phyloP scores from a whole-genome alignment of 2,797 vertebrate genomes.

The Fringilla coelebs region DNA sequence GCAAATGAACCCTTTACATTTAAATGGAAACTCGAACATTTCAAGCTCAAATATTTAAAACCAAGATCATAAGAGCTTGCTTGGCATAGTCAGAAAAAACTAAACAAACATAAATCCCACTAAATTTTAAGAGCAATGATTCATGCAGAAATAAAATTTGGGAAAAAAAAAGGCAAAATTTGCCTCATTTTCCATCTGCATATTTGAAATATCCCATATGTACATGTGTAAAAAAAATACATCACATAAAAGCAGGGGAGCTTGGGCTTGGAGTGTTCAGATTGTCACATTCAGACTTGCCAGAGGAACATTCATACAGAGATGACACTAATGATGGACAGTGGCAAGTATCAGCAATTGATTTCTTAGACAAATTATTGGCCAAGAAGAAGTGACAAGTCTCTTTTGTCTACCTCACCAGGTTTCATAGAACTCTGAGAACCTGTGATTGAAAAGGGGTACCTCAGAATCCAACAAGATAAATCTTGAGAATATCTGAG shows the following conservation, averaged over 20 bases:
- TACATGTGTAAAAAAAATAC: neutral
- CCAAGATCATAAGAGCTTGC: neutral
- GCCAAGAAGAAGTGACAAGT: neutral
- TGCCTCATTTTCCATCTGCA: neutral
- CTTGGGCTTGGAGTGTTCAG: neutral
- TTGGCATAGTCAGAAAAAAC: neutral
- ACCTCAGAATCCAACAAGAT: accelerated
- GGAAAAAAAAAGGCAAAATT: neutral
- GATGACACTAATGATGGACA: neutral
- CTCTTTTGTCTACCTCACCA: neutral
- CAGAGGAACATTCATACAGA: neutral
- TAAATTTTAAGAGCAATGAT: neutral
- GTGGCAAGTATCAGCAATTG: neutral
- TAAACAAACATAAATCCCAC: neutral
- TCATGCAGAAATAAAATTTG: neutral
- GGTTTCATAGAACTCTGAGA: neutral
- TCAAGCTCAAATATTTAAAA: neutral
- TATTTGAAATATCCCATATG: neutral
- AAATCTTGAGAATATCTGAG: neutral
- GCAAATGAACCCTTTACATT: neutral
- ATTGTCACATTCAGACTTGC: neutral
- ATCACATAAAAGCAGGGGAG: neutral
- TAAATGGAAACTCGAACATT: neutral
- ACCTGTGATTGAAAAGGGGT: neutral
- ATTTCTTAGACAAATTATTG: neutral